Conservation (phyloP, 2,888 invertebrate species). For the Teleiodes luculella region DNA sequence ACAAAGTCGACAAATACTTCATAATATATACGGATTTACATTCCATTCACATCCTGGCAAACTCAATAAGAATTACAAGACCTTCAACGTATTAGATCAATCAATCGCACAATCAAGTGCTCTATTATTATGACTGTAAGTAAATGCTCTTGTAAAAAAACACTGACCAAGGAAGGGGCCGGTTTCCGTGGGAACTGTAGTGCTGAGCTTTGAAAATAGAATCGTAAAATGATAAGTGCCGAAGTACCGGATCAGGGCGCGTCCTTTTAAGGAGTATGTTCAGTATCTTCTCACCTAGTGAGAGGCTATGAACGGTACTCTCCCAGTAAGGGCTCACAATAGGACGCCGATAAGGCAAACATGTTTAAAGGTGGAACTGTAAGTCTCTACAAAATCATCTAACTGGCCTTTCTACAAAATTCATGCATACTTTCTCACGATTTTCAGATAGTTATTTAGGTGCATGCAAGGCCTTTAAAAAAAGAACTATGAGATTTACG, state of each 20-base stretch:
- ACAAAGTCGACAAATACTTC: too few relatives aligned
- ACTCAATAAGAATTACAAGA: neutral
- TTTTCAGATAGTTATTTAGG: neutral
- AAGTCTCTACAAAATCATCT: neutral
- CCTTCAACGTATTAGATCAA: constrained; percentile 8
- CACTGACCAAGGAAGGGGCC: constrained; percentile 8
- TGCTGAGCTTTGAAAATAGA: constrained; percentile 20
- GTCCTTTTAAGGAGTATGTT: constrained; percentile 39
- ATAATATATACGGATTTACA: neutral
- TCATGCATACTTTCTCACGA: neutral
- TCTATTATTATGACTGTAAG: constrained; percentile 11
- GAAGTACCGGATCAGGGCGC: constrained; percentile 32
- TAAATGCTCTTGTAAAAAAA: constrained; percentile 7
- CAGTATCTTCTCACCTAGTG: constrained; percentile 28
- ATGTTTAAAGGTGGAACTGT: neutral
- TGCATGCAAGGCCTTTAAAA: neutral
- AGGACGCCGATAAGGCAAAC: constrained; percentile 7
- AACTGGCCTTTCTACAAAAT: neutral
- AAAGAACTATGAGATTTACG: neutral
- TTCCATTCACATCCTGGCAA: constrained; percentile 1
- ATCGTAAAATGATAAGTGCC: neutral
- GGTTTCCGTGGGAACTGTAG: constrained; percentile 51
- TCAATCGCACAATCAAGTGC: constrained; percentile 8
- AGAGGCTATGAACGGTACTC: constrained; percentile 5
- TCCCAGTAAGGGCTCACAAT: constrained; percentile 9